Conservation (phyloP, 2,888 invertebrate species). For the Dione vanillae region DNA sequence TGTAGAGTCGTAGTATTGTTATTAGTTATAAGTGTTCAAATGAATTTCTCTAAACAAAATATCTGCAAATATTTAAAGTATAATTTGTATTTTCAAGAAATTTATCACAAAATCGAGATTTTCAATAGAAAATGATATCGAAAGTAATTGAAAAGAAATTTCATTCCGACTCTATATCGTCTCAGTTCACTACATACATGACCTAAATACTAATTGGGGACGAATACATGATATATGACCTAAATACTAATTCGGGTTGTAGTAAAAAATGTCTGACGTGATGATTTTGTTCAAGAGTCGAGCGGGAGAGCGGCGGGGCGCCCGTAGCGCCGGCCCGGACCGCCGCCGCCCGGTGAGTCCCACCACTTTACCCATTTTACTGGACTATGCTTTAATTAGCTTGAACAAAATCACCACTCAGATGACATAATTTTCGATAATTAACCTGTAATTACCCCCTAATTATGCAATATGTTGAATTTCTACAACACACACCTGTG, state of each 20-base stretch:
- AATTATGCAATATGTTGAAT: neutral
- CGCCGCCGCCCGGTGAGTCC: constrained; percentile 74
- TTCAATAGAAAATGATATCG: neutral
- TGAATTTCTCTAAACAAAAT: neutral
- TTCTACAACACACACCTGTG: neutral
- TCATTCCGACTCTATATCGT: neutral
- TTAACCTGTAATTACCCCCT: constrained; percentile 23
- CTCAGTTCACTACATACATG: neutral
- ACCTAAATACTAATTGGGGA: constrained; percentile 4
- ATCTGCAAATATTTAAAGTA: neutral
- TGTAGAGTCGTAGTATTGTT: neutral
- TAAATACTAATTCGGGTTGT: constrained; percentile 7
- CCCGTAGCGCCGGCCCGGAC: constrained; percentile 70
- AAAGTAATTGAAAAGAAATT: neutral
- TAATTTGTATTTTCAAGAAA: no score
- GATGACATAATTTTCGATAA: constrained; percentile 15
- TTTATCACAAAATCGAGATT: neutral
- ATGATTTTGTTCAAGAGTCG: constrained; percentile 82
- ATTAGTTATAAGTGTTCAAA: neutral
- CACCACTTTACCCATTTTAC: constrained; percentile 43
- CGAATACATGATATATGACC: neutral
- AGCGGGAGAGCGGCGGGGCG: constrained; percentile 68
- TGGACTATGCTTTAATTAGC: constrained; percentile 61
- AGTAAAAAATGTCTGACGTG: constrained; percentile 50
- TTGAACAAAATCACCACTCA: constrained; percentile 66